Evolutionary conservation across 2,888 invertebrate species (phyloP).

Genomic region (Bellardia bayeri): DNA sequence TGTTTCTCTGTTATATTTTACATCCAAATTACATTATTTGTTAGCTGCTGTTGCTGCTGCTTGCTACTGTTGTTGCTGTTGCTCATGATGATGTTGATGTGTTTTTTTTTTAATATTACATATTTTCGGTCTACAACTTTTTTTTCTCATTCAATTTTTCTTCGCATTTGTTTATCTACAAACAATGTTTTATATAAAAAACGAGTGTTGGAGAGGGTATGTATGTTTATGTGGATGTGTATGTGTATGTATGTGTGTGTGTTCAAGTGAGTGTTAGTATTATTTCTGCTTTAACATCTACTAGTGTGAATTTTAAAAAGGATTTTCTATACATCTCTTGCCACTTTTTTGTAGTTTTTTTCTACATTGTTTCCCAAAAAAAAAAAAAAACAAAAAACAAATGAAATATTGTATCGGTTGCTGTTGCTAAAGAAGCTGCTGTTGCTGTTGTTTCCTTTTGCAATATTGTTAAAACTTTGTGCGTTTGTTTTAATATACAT

Average conservation of each 20-base stretch:
- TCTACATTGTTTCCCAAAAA: constrained; percentile 37
- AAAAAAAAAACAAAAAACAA: constrained; percentile 14
- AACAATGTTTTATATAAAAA: constrained; percentile 43
- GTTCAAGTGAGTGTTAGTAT: constrained; percentile 9
- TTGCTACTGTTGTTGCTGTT: constrained; percentile 21
- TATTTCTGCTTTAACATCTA: constrained; percentile 52
- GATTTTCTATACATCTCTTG: constrained; percentile 56
- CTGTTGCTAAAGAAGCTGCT: constrained; percentile 36
- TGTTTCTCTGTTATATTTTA: constrained; percentile 5
- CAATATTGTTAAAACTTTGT: constrained; percentile 29
- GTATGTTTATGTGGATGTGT: neutral
- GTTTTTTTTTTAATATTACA: constrained; percentile 32
- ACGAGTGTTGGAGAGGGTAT: constrained; percentile 20
- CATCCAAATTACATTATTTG: neutral
- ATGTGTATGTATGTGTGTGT: neutral
- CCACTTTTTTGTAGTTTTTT: constrained; percentile 15
- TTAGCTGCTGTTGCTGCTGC: constrained; percentile 27
- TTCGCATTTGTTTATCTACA: constrained; percentile 42
- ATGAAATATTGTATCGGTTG: constrained; percentile 64
- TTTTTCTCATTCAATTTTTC: neutral
- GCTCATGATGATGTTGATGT: constrained; percentile 14
- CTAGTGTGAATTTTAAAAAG: constrained; percentile 64
- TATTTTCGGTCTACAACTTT: constrained; percentile 54
- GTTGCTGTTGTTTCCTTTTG: constrained; percentile 37
- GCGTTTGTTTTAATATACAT: constrained; percentile 13